Evolutionary conservation across 1,140 invertebrate genomes (phyloP).

Genomic region (Eulimnadia texana): DNA sequence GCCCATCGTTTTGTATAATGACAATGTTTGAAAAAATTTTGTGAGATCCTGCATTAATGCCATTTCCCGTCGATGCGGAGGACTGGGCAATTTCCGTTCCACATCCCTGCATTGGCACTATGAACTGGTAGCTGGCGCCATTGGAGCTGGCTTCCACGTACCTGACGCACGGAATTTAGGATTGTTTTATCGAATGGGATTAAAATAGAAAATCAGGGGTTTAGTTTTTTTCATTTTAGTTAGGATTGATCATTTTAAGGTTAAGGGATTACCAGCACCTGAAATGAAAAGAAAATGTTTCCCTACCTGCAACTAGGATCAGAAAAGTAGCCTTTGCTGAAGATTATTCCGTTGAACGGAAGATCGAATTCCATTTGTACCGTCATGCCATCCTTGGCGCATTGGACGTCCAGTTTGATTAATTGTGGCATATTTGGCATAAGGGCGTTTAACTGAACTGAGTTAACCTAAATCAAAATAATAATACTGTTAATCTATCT

Average conservation of each 20-base stretch:
- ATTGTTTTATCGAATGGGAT: background rate
- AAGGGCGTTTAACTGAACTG: background rate
- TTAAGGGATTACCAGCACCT: background rate
- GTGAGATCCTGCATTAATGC: background rate
- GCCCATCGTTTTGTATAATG: constrained; percentile 14
- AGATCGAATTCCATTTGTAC: constrained; percentile 47
- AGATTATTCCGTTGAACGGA: constrained; percentile 52
- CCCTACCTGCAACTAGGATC: constrained; percentile 48
- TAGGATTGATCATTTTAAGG: background rate
- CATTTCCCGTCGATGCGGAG: background rate
- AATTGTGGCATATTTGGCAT: constrained; percentile 26
- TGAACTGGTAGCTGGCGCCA: constrained; percentile 30
- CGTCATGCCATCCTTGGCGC: constrained; percentile 38
- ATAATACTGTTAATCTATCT: too few relatives aligned
- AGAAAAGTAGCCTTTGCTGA: constrained; percentile 49
- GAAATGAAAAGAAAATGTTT: background rate
- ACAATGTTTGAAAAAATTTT: constrained; percentile 2
- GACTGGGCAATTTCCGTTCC: background rate
- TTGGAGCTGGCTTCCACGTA: constrained; percentile 42
- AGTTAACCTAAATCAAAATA: background rate
- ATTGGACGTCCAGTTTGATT: constrained; percentile 45
- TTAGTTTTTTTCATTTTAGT: background rate
- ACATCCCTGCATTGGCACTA: constrained; percentile 6
- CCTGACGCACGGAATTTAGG: constrained; percentile 25
- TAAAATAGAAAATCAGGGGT: background rate